Evolutionary conservation across 1,140 invertebrate genomes (phyloP), one percentile per base, ranked within the genome.

Genomic region (Penaeus japonicus): DNA sequence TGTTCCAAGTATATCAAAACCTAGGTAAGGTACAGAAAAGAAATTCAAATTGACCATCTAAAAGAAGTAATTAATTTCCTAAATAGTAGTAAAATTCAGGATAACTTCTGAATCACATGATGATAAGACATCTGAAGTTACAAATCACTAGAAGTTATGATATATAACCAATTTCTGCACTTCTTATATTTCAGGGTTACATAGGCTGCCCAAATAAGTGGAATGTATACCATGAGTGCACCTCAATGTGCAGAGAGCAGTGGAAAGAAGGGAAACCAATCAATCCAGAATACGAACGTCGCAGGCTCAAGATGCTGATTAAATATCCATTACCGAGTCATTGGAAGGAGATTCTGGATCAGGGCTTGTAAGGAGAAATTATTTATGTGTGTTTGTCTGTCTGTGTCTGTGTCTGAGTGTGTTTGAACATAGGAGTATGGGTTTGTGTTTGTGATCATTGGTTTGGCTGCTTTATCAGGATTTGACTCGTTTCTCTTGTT

Each of bases 141-240:
- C n/a, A n/a, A n/a, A n/a, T n/a, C n/a, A n/a, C n/a, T n/a, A n/a
- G n/a, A n/a, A n/a, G n/a, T n/a, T n/a, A 32, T 35, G 20, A 35
- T 20, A 35, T 32, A 20, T 32, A n/a, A 10, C n/a, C 35, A 32
- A 35, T 80, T 65, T 80, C 35, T 24, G 17, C 32, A 39, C 47
- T 85, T 22, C 82, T 54, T 15, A 27, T 80, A 20, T 54, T 77
- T 55, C 55, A 90, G 93, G 95, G 95, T 53, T 95, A 95, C 90
- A 94, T 94, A 91, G 96, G 96, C 5, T 99, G 99, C 93, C 99
- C 99, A 3, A 99, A 99, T 92, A 99, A 98, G 93, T 96, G 95
- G 91, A 99, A 99, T 92, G 96, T 97, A 87, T 98, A 96, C 92
- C 99, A 99, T 92, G 96, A 97, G 89, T 99, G 99, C 93, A 95